phyloP scores from a whole-genome alignment of 2,797 vertebrate species.

The Parotocinclus haroldoi region DNA sequence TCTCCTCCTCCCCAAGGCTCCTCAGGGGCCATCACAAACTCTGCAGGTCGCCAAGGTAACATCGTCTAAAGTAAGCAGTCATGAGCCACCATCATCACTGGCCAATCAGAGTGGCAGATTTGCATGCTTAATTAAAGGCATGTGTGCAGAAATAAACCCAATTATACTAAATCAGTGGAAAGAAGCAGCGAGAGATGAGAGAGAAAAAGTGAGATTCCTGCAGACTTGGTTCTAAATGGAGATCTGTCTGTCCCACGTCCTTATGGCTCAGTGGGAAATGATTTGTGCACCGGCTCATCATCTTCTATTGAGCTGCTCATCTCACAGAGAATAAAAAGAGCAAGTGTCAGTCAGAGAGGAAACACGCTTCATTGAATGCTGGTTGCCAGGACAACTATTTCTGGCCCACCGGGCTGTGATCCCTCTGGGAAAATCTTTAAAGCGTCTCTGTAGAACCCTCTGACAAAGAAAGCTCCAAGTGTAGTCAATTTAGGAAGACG shows the following conservation, averaged over 20 bases:
- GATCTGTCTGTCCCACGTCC: not conserved
- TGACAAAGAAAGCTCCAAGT: too few relatives aligned
- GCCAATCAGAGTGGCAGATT: conserved; percentile 36
- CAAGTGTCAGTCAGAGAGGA: conserved; percentile 60
- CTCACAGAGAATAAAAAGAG: conserved; percentile 21
- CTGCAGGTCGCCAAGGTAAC: conserved; percentile 56
- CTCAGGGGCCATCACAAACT: conserved; percentile 37
- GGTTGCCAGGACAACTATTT: conserved; percentile 64
- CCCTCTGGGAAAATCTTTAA: conserved; percentile 24
- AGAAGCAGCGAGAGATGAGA: not conserved
- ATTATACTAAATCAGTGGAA: conserved; percentile 5
- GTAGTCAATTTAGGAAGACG: too few relatives aligned
- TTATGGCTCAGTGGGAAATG: not conserved
- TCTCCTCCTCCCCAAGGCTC: conserved; percentile 30
- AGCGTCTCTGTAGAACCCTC: too few relatives aligned
- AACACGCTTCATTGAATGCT: conserved; percentile 55
- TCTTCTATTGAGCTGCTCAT: conserved; percentile 11
- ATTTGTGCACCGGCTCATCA: conserved; percentile 6
- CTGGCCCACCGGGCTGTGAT: conserved; percentile 35
- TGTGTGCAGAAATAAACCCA: conserved; percentile 37
- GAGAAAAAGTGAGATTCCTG: conserved; percentile 4
- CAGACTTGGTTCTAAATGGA: conserved; percentile 2
- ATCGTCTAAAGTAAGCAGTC: conserved; percentile 39
- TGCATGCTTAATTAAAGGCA: conserved; percentile 50
- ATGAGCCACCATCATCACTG: conserved; percentile 35